Evolutionary conservation across 2,113 vertebrate genomes (phyloP).

Genomic region (Theropithecus gelada): DNA sequence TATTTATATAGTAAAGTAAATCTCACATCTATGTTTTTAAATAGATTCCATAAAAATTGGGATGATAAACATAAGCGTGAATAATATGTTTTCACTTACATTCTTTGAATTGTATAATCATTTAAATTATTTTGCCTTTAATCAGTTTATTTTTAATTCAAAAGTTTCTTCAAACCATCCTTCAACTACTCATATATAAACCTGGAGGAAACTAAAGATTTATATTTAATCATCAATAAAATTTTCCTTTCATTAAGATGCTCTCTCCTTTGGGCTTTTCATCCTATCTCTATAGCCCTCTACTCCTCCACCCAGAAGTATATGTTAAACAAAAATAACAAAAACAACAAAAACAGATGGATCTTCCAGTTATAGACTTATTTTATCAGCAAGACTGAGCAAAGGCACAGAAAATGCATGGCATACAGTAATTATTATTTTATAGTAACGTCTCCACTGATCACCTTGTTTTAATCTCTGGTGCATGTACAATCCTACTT

Average conservation of each 20-base stretch:
- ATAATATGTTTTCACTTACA: background rate
- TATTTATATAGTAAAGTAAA: constrained; percentile 23
- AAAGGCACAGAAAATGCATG: background rate
- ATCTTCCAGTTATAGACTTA: background rate
- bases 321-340: background rate
- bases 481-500: fast-evolving
- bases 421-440: background rate
- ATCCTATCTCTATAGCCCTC: background rate
- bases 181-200: background rate
- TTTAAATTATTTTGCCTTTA: constrained; percentile 7
- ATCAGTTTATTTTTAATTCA: background rate
- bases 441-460: background rate
- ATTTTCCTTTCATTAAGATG: background rate
- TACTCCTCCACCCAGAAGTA: background rate
- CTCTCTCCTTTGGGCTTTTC: background rate
- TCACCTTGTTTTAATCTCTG: background rate
- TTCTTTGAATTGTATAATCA: background rate
- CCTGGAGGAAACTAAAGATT: background rate
- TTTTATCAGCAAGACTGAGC: background rate
- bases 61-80: background rate
- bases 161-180: background rate
- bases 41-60: background rate
- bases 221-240: background rate
- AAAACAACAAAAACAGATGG: background rate
- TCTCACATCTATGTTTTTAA: background rate